phyloP scores from a whole-genome alignment of 2,797 vertebrate species.

The Enteromius radiatus region DNA sequence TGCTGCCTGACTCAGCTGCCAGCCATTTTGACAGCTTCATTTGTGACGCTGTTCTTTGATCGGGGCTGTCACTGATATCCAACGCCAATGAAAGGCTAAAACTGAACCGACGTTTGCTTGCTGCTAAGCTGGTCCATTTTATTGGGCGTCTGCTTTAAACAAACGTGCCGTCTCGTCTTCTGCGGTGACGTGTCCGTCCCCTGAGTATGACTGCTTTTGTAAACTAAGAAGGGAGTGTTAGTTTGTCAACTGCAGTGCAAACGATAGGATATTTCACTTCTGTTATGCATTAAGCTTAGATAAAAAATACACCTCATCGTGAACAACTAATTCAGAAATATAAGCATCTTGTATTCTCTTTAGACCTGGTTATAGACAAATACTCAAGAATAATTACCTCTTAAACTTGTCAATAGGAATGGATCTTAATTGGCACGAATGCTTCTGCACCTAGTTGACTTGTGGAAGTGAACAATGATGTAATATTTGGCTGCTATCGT shows the following conservation, averaged over 20 bases:
- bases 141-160: slow-evolving; percentile 70
- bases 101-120: slow-evolving; percentile 60
- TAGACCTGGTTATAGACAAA: background rate
- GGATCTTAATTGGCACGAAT: background rate
- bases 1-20: slow-evolving; percentile 72
- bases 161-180: slow-evolving; percentile 63
- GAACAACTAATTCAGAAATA: slow-evolving; percentile 9
- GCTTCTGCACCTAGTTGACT: background rate
- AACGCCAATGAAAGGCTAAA: slow-evolving; percentile 71
- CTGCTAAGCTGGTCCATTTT: slow-evolving; percentile 52
- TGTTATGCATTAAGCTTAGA: background rate
- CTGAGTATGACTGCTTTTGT: slow-evolving; percentile 70
- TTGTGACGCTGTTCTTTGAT: slow-evolving; percentile 77
- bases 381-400: background rate
- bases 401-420: background rate
- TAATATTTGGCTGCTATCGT: background rate
- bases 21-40: slow-evolving; percentile 80
- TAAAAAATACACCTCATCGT: background rate
- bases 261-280: background rate
- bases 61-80: slow-evolving; percentile 75
- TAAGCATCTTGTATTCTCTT: background rate
- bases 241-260: slow-evolving; percentile 21
- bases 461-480: background rate
- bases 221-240: slow-evolving; percentile 60
- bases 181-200: slow-evolving; percentile 67